Conservation (phyloP, 1,140 invertebrate species). For the Propsilocerus akamusi region DNA sequence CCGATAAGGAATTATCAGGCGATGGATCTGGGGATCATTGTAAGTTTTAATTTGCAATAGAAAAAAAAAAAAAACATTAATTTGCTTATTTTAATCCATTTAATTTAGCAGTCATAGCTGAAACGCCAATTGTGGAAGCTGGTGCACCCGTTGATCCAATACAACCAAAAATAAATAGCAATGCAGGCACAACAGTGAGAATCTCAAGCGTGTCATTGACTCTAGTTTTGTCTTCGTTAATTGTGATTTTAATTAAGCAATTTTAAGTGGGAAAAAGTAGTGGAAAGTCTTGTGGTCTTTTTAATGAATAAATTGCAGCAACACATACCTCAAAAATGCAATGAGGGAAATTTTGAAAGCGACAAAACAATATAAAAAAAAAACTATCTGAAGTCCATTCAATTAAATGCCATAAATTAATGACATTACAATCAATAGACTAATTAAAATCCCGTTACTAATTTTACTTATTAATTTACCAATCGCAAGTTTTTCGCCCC, state of each 20-base stretch:
- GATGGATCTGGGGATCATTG: slow-evolving; percentile 22
- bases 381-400: background rate
- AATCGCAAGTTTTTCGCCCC: no score
- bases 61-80: background rate
- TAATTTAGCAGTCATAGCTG: background rate
- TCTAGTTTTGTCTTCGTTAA: background rate
- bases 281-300: background rate
- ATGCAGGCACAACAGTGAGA: background rate
- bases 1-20: slow-evolving; percentile 15
- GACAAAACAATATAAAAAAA: background rate
- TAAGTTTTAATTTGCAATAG: background rate
- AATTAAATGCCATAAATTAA: slow-evolving; percentile 3
- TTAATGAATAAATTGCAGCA: background rate
- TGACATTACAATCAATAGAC: background rate
- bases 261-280: background rate
- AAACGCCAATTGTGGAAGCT: background rate
- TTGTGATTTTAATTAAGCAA: slow-evolving; percentile 1
- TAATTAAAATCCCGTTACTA: background rate
- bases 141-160: background rate
- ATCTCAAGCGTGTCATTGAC: background rate
- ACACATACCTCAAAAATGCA: background rate
- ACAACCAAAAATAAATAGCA: background rate
- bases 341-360: background rate
- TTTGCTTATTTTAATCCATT: background rate
- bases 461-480: slow-evolving; percentile 2